A percentile compares a stretch with the other conserved stretches of the same genome.
These are phyloP conservation scores for Tylochromis polylepis DNA, from an alignment of 2,113 vertebrate genomes.

Conservation along the genomic window DNA sequence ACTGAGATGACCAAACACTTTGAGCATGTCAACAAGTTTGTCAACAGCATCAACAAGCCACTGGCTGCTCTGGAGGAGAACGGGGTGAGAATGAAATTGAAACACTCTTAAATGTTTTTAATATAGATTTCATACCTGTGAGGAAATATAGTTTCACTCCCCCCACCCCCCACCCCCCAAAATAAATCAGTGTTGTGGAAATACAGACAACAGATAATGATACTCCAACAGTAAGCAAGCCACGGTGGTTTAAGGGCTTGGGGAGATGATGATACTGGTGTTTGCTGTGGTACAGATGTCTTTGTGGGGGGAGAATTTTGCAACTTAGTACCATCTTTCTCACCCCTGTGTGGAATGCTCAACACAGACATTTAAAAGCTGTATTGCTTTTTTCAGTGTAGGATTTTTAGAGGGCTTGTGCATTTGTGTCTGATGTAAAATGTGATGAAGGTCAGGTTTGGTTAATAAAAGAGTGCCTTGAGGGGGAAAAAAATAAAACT, in stretches of 20 bases:
- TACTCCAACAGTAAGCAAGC: not conserved
- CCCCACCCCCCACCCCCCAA: no score
- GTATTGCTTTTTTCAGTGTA: constrained; percentile 44
- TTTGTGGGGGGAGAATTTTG: constrained; percentile 65
- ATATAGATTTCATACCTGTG: not conserved
- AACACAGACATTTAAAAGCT: constrained; percentile 59
- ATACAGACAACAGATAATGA: not conserved
- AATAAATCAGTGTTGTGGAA: not conserved
- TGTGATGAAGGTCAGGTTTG: not conserved
- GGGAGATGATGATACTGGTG: not conserved
- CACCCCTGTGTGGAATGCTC: constrained; percentile 64
- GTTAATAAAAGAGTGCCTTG: not conserved
- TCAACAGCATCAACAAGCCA: constrained; percentile 97
- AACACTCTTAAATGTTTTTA: not conserved
- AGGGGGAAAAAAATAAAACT: not conserved
- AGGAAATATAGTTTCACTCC: not conserved
- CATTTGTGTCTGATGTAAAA: not conserved
- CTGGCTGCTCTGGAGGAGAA: constrained; percentile 86
- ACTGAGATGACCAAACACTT: constrained; percentile 99
- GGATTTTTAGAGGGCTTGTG: not conserved
- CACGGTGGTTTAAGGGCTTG: not conserved
- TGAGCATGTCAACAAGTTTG: constrained; percentile 98
- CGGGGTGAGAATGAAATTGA: constrained; percentile 76
- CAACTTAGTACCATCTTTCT: constrained; percentile 69
- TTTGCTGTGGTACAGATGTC: constrained; percentile 33